Conservation (phyloP, 2,113 vertebrate genomes). For the Actenoides lindsayi region DNA sequence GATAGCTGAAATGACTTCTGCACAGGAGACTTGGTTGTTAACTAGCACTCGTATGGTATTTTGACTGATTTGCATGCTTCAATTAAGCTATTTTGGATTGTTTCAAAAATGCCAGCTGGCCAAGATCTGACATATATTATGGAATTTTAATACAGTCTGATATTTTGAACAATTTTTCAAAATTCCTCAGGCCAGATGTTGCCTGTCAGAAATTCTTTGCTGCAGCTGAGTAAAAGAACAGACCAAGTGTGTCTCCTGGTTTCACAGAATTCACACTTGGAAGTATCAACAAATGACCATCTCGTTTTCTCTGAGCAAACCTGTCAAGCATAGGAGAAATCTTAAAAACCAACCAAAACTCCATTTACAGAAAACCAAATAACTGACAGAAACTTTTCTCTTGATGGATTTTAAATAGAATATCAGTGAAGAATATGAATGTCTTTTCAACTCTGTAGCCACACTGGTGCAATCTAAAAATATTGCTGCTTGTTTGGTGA, state of each 20-base stretch:
- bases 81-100: background rate
- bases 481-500: background rate
- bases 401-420: background rate
- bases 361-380: background rate
- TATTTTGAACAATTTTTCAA: background rate
- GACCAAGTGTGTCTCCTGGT: background rate
- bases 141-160: background rate
- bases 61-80: background rate
- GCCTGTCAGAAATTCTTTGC: background rate
- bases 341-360: background rate
- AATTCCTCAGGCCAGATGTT: background rate
- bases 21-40: background rate
- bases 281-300: background rate
- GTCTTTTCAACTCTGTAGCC: background rate
- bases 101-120: background rate
- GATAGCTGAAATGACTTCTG: background rate
- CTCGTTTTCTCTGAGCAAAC: background rate
- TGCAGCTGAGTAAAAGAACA: background rate
- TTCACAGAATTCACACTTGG: background rate
- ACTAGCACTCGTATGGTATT: background rate
- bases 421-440: background rate
- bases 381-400: background rate
- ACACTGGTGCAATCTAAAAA: background rate
- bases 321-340: background rate
- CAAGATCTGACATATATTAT: background rate